phyloP scores from a whole-genome alignment of 2,888 invertebrate genomes.

The Thelaira solivaga region DNA sequence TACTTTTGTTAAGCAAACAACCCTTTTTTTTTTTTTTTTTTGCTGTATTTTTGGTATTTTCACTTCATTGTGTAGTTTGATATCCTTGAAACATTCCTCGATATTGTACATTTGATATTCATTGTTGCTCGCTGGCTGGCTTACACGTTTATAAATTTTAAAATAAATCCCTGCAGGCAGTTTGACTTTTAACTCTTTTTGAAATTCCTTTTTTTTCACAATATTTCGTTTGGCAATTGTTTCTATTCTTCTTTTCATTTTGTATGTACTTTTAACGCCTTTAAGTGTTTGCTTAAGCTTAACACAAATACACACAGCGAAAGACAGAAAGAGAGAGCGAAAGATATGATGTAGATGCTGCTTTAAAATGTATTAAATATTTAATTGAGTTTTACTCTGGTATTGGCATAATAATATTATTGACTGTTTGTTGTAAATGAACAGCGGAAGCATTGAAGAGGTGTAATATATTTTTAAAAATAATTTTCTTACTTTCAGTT shows the following conservation, averaged over 20 bases:
- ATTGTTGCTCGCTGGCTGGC: conserved; percentile 17
- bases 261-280: conserved; percentile 64
- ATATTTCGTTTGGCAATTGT: neutral
- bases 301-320: too few species aligned
- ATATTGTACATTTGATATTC: conserved; percentile 35
- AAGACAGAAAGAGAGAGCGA: too few species aligned
- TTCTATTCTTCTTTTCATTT: conserved; percentile 3
- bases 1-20: conserved; percentile 11
- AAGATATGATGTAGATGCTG: too few species aligned
- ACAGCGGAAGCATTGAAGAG: too few species aligned
- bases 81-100: conserved; percentile 25
- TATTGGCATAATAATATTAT: too few species aligned
- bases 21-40: conserved; percentile 46
- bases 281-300: too few species aligned
- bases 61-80: conserved; percentile 65
- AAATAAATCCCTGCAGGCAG: conserved; percentile 75
- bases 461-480: too few species aligned
- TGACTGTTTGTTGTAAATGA: too few species aligned
- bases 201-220: conserved; percentile 33
- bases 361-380: neutral
- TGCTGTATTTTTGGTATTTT: conserved; percentile 65
- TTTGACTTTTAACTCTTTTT: conserved; percentile 75
- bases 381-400: too few species aligned
- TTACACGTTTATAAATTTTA: conserved; percentile 64
- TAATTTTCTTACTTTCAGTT: too few species aligned